Conservation (phyloP, 2,113 vertebrate genomes). For the Lepus europaeus region DNA sequence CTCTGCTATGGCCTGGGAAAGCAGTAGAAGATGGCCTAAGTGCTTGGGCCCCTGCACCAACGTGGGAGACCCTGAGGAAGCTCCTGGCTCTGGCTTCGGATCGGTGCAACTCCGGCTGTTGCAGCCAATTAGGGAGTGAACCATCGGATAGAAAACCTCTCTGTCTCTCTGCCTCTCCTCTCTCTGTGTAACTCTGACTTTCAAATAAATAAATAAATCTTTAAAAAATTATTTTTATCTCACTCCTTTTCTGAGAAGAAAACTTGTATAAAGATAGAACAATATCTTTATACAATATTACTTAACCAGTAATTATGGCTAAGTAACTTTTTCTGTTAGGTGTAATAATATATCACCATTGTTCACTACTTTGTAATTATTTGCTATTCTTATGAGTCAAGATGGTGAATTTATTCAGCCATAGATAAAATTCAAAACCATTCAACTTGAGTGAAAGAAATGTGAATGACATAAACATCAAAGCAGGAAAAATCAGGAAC, state of each 20-base stretch:
- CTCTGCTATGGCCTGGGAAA: too few species aligned
- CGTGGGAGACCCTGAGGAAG: too few species aligned
- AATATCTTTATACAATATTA: conserved; percentile 43
- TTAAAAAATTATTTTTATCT: neutral
- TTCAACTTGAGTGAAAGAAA: neutral
- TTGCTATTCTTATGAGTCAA: conserved; percentile 61
- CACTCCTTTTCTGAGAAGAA: conserved; percentile 46
- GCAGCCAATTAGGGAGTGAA: too few species aligned
- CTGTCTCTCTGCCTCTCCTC: too few species aligned
- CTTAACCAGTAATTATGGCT: conserved; percentile 51
- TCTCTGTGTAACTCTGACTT: too few species aligned
- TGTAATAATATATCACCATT: conserved; percentile 70
- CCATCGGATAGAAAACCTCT: too few species aligned
- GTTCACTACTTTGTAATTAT: conserved; percentile 60
- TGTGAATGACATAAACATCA: neutral
- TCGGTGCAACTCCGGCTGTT: too few species aligned
- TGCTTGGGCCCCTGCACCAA: too few species aligned
- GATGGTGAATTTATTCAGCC: conserved; percentile 3
- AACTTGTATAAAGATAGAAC: conserved; percentile 34
- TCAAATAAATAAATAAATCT: too few species aligned
- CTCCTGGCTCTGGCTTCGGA: too few species aligned
- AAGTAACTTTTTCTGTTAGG: conserved; percentile 54
- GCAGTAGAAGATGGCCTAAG: too few species aligned
- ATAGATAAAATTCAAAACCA: conserved; percentile 67
- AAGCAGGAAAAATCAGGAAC: neutral